Evolutionary conservation across 2,888 invertebrate species (phyloP).

Genomic region (Diachrysia chrysitis): DNA sequence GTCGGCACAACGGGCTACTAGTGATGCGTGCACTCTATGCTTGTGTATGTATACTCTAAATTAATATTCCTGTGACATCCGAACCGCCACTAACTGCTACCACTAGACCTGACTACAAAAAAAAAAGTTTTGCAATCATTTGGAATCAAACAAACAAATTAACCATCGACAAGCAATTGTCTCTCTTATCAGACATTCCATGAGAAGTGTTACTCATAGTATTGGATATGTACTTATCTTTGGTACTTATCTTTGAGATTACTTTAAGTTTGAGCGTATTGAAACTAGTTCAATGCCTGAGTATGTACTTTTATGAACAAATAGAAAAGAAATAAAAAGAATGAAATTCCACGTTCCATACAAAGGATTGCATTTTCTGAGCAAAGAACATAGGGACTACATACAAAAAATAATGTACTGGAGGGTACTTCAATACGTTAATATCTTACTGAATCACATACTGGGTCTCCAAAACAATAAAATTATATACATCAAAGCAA

Average conservation of each 20-base stretch:
- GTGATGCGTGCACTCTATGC: no score
- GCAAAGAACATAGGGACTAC: background rate
- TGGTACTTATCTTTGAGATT: slow-evolving; percentile 43
- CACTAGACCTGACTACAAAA: background rate
- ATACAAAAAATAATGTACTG: background rate
- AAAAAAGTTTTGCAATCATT: slow-evolving; percentile 16
- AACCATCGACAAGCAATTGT: slow-evolving; percentile 28
- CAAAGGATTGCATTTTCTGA: background rate
- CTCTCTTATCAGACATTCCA: slow-evolving; percentile 47
- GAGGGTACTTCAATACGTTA: background rate
- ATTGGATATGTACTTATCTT: slow-evolving; percentile 29
- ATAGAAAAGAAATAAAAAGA: background rate
- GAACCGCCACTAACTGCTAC: no score
- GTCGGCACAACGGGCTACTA: no score
- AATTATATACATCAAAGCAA: background rate
- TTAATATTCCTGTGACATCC: no score
- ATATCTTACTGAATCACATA: background rate
- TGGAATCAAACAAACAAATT: slow-evolving; percentile 9
- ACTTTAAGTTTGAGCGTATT: slow-evolving; percentile 16
- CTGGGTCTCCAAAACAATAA: background rate
- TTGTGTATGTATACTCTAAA: no score
- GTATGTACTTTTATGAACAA: slow-evolving; percentile 11
- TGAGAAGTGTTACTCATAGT: slow-evolving; percentile 51
- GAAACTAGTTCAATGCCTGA: slow-evolving; percentile 21
- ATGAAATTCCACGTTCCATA: background rate